A percentile compares a stretch with the other conserved stretches of the same genome.
Evolutionary conservation across 2,113 vertebrate genomes (phyloP).

Genomic region (Calcarius ornatus): DNA sequence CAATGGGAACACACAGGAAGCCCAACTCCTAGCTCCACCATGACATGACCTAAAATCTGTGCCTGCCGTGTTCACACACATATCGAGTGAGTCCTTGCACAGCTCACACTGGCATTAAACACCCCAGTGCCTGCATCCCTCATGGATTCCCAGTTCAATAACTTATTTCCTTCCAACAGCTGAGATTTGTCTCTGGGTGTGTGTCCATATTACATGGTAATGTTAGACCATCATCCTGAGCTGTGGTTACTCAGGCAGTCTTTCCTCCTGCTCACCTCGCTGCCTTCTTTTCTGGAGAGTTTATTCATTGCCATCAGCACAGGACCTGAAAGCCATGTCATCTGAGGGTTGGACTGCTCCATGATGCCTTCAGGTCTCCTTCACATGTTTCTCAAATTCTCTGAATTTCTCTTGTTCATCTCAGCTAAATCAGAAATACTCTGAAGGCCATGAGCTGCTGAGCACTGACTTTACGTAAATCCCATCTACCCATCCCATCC

Average conservation of each 20-base stretch:
- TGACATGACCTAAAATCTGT: rapidly evolving
- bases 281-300: background rate
- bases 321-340: background rate
- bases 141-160: background rate
- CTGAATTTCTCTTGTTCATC: background rate
- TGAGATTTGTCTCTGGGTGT: background rate
- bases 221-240: rapidly evolving
- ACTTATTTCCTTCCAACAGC: background rate
- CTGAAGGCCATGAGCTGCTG: background rate
- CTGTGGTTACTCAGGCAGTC: rapidly evolving
- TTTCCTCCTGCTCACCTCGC: background rate
- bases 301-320: background rate
- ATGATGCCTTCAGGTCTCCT: background rate
- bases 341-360: background rate
- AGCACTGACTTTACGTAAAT: background rate
- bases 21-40: background rate
- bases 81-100: background rate
- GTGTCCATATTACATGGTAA: no score
- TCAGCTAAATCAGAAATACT: background rate
- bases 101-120: background rate
- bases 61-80: background rate
- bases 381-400: background rate
- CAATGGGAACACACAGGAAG: rapidly evolving
- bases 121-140: background rate
- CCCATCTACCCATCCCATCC: no score